Conservation (phyloP, 2,888 invertebrate species). For the Amphipoea lucens region DNA sequence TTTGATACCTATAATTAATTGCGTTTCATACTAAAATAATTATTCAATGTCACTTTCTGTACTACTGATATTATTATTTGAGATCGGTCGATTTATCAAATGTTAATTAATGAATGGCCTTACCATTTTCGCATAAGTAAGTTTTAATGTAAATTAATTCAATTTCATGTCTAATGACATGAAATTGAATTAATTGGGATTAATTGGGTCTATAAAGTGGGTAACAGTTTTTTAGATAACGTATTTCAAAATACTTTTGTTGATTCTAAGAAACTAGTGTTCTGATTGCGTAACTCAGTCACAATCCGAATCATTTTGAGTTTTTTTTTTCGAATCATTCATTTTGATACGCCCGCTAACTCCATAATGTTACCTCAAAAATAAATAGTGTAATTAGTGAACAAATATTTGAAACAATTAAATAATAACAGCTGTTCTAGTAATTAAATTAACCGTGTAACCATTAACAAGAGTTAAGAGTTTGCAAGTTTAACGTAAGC, state of each 20-base stretch:
- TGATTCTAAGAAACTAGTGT: no score
- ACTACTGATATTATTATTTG: not conserved
- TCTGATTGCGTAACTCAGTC: no score
- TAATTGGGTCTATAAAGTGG: not conserved
- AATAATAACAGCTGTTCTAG: slow-evolving; percentile 62
- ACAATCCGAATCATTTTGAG: no score
- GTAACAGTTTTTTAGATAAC: not conserved
- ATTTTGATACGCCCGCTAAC: not conserved
- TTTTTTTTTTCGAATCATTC: not conserved
- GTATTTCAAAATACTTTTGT: not conserved
- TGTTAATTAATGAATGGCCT: slow-evolving; percentile 27
- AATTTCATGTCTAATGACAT: not conserved
- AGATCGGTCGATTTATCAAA: slow-evolving; percentile 33
- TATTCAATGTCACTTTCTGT: slow-evolving; percentile 24
- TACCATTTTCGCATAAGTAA: slow-evolving; percentile 26
- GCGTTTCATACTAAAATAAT: not conserved
- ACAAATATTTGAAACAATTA: slow-evolving; percentile 61
- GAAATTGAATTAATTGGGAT: no score
- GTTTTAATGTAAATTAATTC: slow-evolving; percentile 26
- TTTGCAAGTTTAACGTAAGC: slow-evolving; percentile 45
- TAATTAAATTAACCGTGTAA: slow-evolving; percentile 66
- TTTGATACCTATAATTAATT: slow-evolving; percentile 9
- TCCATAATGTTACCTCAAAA: slow-evolving; percentile 1
- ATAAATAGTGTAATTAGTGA: slow-evolving; percentile 27
- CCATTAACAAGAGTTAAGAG: slow-evolving; percentile 34